These are phyloP conservation scores for Punctoribates punctum DNA, from an alignment of 2,888 invertebrate genomes.

Conservation along the genomic window DNA sequence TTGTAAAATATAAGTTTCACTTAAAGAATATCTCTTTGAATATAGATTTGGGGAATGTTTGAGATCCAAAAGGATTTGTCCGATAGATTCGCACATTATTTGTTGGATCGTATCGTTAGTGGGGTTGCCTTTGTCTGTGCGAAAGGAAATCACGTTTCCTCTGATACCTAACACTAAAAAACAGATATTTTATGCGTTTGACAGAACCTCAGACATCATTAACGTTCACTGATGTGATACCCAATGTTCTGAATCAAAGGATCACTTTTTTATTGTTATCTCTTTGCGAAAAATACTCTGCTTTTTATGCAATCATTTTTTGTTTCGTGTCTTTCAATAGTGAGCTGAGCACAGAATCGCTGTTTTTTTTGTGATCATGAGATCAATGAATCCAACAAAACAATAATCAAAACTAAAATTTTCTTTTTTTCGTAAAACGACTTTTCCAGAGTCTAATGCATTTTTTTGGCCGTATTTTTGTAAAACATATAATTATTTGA, in stretches of 20 bases:
- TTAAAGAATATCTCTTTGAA: background rate
- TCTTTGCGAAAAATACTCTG: background rate
- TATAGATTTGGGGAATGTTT: background rate
- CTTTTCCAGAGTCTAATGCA: background rate
- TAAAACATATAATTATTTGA: too few species aligned
- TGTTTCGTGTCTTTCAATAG: conserved; percentile 16
- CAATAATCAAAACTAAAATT: background rate
- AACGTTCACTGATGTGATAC: conserved; percentile 7
- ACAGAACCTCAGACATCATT: conserved; percentile 14
- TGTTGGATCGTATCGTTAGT: conserved; percentile 5
- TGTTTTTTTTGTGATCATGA: background rate
- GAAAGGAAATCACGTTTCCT: conserved; percentile 29
- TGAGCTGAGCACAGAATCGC: background rate
- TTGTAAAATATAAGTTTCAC: background rate
- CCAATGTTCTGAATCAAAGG: conserved; percentile 3
- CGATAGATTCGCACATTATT: conserved; percentile 12
- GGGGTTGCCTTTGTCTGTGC: background rate
- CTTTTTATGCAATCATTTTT: background rate
- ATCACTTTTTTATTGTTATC: conserved; percentile 1
- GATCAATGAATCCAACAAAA: background rate
- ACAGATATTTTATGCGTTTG: background rate
- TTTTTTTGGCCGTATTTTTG: background rate
- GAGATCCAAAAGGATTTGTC: conserved; percentile 2
- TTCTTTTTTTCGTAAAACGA: background rate
- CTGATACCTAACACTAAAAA: background rate